Evolutionary conservation across 2,888 invertebrate species (phyloP).

Genomic region (Callosobruchus maculatus): DNA sequence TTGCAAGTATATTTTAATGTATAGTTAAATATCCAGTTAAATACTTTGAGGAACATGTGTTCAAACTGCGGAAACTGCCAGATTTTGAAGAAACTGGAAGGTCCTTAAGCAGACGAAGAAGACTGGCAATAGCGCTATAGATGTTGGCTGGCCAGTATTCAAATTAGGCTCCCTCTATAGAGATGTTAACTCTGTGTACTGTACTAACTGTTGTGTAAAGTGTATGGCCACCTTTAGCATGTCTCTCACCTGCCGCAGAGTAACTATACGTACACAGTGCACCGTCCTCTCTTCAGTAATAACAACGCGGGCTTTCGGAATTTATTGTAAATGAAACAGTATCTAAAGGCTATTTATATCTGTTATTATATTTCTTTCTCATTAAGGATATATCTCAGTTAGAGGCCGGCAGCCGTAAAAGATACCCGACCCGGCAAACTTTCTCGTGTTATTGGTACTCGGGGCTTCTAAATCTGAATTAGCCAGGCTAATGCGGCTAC

Average conservation of each 20-base stretch:
- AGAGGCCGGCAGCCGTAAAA: slow-evolving; percentile 22
- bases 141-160: too few species aligned
- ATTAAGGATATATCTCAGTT: slow-evolving; percentile 43
- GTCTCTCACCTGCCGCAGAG: background rate
- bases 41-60: too few species aligned
- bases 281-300: slow-evolving; percentile 26
- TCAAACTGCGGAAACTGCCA: too few species aligned
- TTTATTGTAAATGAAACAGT: slow-evolving; percentile 47
- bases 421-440: slow-evolving; percentile 24
- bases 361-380: slow-evolving; percentile 45
- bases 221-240: background rate
- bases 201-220: background rate
- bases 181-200: too few species aligned
- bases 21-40: too few species aligned
- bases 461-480: slow-evolving; percentile 25
- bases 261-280: slow-evolving; percentile 12
- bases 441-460: slow-evolving; percentile 24
- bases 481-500: slow-evolving; percentile 17
- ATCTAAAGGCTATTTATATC: slow-evolving; percentile 46
- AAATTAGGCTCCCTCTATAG: too few species aligned
- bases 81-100: too few species aligned
- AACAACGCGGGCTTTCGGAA: slow-evolving; percentile 25
- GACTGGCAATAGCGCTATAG: too few species aligned
- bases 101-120: too few species aligned
- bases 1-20: too few species aligned